Conservation (phyloP, 2,113 vertebrate species). For the Psittacara wagleri region DNA sequence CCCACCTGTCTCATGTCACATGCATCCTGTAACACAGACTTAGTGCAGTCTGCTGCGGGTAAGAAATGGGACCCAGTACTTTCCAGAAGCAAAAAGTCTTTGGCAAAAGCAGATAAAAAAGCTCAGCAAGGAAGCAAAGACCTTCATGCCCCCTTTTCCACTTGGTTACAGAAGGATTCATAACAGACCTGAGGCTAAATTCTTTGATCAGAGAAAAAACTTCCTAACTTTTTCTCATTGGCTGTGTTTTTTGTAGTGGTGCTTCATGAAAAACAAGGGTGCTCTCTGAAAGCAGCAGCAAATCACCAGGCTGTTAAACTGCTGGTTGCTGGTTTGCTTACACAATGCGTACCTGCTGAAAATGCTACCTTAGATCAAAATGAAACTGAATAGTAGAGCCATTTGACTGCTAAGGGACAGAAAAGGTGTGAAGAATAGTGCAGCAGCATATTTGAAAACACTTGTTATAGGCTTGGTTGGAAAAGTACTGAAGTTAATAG, state of each 20-base stretch:
- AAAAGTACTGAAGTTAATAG: not conserved
- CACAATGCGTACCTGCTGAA: not conserved
- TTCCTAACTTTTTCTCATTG: not conserved
- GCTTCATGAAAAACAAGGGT: not conserved
- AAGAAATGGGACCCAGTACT: not conserved
- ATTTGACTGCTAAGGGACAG: not conserved
- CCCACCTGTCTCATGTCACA: not conserved
- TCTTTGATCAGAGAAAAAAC: not conserved
- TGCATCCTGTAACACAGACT: not conserved
- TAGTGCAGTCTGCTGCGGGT: rapidly evolving
- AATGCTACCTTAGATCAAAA: conserved; percentile 8
- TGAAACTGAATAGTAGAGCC: not conserved
- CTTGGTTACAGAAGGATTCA: not conserved
- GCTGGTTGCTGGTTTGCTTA: not conserved
- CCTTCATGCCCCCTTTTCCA: not conserved
- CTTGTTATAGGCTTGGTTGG: not conserved
- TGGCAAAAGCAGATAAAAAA: not conserved
- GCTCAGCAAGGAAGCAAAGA: not conserved
- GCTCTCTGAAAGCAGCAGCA: not conserved
- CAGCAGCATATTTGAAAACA: not conserved
- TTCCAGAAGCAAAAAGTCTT: not conserved
- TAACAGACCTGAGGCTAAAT: not conserved
- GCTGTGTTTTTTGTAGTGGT: rapidly evolving
- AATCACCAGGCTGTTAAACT: not conserved
- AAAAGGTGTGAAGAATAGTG: not conserved